phyloP scores from a whole-genome alignment of 2,113 vertebrate genomes.

The Tetrax tetrax region DNA sequence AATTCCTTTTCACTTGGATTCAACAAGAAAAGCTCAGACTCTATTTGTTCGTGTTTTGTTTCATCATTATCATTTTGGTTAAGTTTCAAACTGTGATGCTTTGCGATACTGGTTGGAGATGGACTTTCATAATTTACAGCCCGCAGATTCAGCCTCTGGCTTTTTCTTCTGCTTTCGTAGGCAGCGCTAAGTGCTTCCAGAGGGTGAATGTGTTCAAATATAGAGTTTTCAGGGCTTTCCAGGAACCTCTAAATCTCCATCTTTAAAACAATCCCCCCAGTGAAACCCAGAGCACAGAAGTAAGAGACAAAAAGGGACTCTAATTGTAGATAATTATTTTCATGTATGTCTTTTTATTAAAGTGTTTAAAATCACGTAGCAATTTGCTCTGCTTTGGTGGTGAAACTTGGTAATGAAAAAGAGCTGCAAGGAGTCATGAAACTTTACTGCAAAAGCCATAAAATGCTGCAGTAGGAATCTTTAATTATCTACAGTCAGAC shows the following conservation, averaged over 20 bases:
- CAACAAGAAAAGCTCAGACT: constrained; percentile 28
- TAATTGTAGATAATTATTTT: not conserved
- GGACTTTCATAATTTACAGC: constrained; percentile 17
- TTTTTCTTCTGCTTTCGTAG: not conserved
- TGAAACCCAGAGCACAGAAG: not conserved
- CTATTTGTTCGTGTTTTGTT: constrained; percentile 25
- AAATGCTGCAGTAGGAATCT: constrained; percentile 2
- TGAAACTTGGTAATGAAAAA: not conserved
- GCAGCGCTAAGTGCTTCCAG: not conserved
- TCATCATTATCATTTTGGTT: constrained; percentile 29
- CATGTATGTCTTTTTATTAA: not conserved
- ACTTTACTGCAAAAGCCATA: not conserved
- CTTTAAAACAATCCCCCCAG: not conserved
- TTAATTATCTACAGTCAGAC: not conserved
- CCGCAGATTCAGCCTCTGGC: not conserved
- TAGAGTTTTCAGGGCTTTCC: not conserved
- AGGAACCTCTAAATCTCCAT: not conserved
- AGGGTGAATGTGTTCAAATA: not conserved
- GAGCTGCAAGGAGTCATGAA: not conserved
- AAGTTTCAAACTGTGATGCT: constrained; percentile 24
- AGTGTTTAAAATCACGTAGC: not conserved
- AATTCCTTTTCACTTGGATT: constrained; percentile 59
- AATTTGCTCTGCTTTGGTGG: not conserved
- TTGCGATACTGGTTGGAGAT: not conserved
- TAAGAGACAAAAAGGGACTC: not conserved